Evolutionary conservation across 1,140 invertebrate genomes (phyloP).

Genomic region (Hydropsyche tenuis): DNA sequence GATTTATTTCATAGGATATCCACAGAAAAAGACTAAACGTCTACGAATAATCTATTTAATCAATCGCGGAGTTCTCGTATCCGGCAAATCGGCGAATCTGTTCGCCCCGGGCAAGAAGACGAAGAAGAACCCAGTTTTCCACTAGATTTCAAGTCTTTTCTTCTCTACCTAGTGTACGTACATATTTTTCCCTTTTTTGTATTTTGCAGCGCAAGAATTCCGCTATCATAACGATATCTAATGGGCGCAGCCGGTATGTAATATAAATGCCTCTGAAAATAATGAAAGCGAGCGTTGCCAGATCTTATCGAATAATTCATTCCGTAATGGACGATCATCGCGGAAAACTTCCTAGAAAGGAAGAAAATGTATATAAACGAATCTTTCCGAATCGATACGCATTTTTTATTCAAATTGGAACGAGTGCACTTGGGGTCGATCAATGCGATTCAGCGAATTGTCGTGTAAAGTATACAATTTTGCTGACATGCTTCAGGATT

Average conservation of each 20-base stretch:
- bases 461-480: too few relatives aligned
- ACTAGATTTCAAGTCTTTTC: background rate
- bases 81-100: conserved; percentile 6
- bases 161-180: background rate
- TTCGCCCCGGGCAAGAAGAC: background rate
- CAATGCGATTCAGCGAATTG: too few relatives aligned
- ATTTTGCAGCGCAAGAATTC: background rate
- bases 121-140: background rate
- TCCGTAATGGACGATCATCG: too few relatives aligned
- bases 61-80: conserved; percentile 6
- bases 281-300: background rate
- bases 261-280: conserved; percentile 1
- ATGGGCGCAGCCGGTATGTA: background rate
- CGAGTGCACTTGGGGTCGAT: too few relatives aligned
- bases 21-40: conserved; percentile 1
- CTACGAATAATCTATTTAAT: conserved; percentile 20
- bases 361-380: too few relatives aligned
- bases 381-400: too few relatives aligned
- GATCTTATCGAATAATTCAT: conserved; percentile 14
- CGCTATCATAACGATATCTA: conserved; percentile 22
- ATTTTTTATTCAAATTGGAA: too few relatives aligned
- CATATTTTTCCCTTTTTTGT: background rate
- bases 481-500: too few relatives aligned
- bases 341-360: too few relatives aligned
- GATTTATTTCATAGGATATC: too few relatives aligned